These are phyloP conservation scores for Cyanoramphus novaezelandiae DNA, from an alignment of 2,113 vertebrate species.

Conservation along the genomic window DNA sequence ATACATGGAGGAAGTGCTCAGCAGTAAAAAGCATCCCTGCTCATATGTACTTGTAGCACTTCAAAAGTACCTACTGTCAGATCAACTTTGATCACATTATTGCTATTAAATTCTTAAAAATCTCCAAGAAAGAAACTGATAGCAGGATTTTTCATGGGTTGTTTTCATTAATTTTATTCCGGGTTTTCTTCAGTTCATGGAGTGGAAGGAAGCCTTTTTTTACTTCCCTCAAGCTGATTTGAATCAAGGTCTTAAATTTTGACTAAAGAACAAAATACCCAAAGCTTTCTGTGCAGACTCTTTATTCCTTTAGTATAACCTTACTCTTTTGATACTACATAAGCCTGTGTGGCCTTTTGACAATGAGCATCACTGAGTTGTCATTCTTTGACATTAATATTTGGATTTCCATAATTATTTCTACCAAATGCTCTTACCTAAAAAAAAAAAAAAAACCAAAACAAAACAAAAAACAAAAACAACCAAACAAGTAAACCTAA, in stretches of 20 bases:
- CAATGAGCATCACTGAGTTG: background rate
- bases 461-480: background rate
- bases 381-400: constrained; percentile 14
- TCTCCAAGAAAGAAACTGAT: background rate
- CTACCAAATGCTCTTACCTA: background rate
- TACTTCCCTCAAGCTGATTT: background rate
- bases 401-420: constrained; percentile 25
- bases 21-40: background rate
- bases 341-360: background rate
- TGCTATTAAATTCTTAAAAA: background rate
- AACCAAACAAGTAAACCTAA: background rate
- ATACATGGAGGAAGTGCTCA: background rate
- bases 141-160: background rate
- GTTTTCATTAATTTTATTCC: background rate
- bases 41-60: background rate
- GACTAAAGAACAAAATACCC: background rate
- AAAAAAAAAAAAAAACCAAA: background rate
- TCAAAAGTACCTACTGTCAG: background rate
- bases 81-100: background rate
- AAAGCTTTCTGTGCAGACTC: background rate
- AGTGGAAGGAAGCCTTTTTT: background rate
- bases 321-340: background rate
- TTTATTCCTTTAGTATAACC: background rate
- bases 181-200: background rate
- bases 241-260: background rate